These are phyloP conservation scores for Halyomorpha halys DNA, from an alignment of 1,140 invertebrate species.

Conservation along the genomic window DNA sequence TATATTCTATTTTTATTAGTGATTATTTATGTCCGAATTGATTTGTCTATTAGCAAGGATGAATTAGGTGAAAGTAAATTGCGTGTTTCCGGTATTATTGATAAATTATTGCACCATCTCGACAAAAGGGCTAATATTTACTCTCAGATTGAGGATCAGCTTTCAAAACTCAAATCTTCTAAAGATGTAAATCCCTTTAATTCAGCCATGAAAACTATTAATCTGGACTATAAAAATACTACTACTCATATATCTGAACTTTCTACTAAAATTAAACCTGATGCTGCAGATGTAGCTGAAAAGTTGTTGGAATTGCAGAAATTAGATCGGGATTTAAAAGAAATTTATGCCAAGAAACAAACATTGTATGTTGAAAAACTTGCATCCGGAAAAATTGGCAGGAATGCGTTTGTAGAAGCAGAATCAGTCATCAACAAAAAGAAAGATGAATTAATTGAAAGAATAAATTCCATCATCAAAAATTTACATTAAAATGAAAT, in stretches of 20 bases:
- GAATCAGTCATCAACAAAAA: conserved; percentile 49
- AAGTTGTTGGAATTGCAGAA: conserved; percentile 54
- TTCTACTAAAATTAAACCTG: conserved; percentile 48
- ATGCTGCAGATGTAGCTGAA: conserved; percentile 51
- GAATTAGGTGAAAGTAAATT: conserved; percentile 48
- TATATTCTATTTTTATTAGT: conserved; percentile 84
- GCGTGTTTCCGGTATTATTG: conserved; percentile 42
- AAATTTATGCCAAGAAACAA: conserved; percentile 43
- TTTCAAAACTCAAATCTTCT: conserved; percentile 50
- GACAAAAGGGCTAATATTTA: conserved; percentile 52
- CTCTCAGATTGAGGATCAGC: conserved; percentile 51
- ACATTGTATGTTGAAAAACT: conserved; percentile 52
- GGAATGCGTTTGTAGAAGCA: conserved; percentile 52
- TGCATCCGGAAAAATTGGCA: conserved; percentile 51
- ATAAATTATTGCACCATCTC: conserved; percentile 48
- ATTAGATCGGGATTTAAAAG: conserved; percentile 43
- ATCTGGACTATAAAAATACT: conserved; percentile 52
- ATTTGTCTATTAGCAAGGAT: conserved; percentile 73
- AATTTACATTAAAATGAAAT: conserved; percentile 35
- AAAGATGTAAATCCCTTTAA: conserved; percentile 48
- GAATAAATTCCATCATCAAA: conserved; percentile 50
- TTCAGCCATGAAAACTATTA: conserved; percentile 47
- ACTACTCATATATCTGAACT: conserved; percentile 47
- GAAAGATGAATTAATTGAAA: conserved; percentile 53
- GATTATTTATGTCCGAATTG: conserved; percentile 88